Conservation (phyloP, 1,140 invertebrate genomes). For the Macrocentrus cingulum region DNA sequence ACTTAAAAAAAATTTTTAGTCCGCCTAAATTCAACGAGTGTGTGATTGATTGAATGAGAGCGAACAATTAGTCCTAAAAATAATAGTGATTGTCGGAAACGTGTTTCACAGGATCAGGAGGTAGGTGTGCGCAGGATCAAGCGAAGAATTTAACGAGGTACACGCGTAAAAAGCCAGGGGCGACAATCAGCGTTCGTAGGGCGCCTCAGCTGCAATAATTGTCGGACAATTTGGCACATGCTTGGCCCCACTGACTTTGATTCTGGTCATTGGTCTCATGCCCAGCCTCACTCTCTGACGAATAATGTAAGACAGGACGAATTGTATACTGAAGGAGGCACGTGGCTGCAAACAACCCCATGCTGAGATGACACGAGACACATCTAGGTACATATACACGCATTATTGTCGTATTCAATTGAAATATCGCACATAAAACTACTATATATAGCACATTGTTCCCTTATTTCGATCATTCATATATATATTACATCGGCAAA, state of each 20-base stretch:
- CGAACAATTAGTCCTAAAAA: too few species aligned
- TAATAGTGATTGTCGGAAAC: too few species aligned
- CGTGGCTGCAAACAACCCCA: conserved; percentile 46
- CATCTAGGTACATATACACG: conserved; percentile 18
- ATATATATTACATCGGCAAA: too few species aligned
- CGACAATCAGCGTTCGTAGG: conserved; percentile 9
- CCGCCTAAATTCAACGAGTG: too few species aligned
- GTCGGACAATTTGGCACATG: not conserved
- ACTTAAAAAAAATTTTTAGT: too few species aligned
- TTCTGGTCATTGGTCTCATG: not conserved
- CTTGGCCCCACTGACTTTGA: not conserved
- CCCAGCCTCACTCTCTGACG: not conserved
- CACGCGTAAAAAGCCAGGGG: conserved; percentile 36
- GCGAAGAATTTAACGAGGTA: conserved; percentile 50
- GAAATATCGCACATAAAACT: conserved; percentile 1
- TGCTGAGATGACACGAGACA: conserved; percentile 45
- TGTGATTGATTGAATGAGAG: too few species aligned
- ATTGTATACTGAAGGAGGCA: conserved; percentile 48
- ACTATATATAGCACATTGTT: not conserved
- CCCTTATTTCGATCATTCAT: too few species aligned
- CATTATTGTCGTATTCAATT: not conserved
- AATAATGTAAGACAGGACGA: conserved; percentile 19
- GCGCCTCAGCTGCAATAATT: not conserved
- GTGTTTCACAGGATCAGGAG: conserved; percentile 39
- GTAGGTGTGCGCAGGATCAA: conserved; percentile 23